phyloP scores from a whole-genome alignment of 1,140 invertebrate genomes.

The Pseudomyrmex concolor region DNA sequence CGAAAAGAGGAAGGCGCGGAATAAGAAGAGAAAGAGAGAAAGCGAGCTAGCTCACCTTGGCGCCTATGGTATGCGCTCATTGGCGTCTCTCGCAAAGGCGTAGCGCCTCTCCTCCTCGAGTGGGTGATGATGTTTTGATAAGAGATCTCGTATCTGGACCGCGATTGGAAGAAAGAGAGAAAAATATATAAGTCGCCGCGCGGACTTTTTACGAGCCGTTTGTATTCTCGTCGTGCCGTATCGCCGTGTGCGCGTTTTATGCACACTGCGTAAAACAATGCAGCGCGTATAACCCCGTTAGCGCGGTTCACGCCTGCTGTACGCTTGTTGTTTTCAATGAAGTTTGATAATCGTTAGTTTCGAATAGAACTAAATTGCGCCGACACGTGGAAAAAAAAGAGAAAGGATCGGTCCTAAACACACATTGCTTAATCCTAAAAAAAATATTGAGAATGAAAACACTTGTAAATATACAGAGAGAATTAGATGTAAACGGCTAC shows the following conservation, averaged over 20 bases:
- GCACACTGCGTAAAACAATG: constrained; percentile 25
- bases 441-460: background rate
- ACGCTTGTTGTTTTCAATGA: constrained; percentile 13
- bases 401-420: too few relatives aligned
- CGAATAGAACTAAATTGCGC: background rate
- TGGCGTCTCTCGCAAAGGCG: constrained; percentile 79
- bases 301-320: background rate
- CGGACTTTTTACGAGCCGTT: constrained; percentile 9
- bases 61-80: constrained; percentile 82
- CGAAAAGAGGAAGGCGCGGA: constrained; percentile 37
- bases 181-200: constrained; percentile 22
- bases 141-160: background rate
- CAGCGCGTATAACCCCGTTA: constrained; percentile 21
- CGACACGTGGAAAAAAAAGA: background rate
- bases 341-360: background rate
- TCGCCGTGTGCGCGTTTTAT: constrained; percentile 19
- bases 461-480: too few relatives aligned
- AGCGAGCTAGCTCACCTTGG: constrained; percentile 82
- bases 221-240: constrained; percentile 29
- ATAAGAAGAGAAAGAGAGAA: constrained; percentile 52
- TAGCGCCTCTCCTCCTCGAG: constrained; percentile 56
- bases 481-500: too few relatives aligned
- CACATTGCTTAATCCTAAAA: too few relatives aligned
- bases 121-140: constrained; percentile 8
- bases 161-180: background rate